phyloP scores from a whole-genome alignment of 1,140 invertebrate genomes.

The Philotrypesis tridentata region DNA sequence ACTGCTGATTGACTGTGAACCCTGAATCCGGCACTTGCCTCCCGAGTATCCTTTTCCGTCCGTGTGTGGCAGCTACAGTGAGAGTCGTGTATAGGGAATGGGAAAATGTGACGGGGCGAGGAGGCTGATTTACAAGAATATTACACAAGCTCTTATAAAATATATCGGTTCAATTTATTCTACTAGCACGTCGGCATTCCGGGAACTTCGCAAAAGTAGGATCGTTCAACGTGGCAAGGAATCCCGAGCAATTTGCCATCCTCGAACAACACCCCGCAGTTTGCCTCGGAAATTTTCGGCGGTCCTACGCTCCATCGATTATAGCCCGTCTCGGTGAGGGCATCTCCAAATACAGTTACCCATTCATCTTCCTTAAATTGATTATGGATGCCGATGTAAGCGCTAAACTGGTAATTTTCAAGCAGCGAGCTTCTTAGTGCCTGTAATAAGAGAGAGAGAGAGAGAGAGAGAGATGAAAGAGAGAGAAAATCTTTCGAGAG shows the following conservation, averaged over 20 bases:
- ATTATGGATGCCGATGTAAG: conserved; percentile 53
- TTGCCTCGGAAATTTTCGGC: conserved; percentile 41
- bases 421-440: conserved; percentile 42
- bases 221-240: conserved; percentile 36
- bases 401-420: conserved; percentile 49
- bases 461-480: too few species aligned
- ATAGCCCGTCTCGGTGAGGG: conserved; percentile 36
- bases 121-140: not conserved
- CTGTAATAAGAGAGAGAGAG: conserved; percentile 26
- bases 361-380: conserved; percentile 49
- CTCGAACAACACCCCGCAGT: conserved; percentile 43
- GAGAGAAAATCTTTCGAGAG: not conserved
- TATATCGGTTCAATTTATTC: conserved; percentile 31
- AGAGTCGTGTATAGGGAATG: not conserved
- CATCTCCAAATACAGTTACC: conserved; percentile 45
- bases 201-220: conserved; percentile 47
- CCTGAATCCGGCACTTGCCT: too few species aligned
- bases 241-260: conserved; percentile 45
- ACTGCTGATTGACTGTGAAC: too few species aligned
- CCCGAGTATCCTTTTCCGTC: too few species aligned
- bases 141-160: conserved; percentile 22
- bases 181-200: conserved; percentile 29
- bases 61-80: too few species aligned
- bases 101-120: not conserved
- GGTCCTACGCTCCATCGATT: conserved; percentile 43